phyloP scores from a whole-genome alignment of 2,797 vertebrate species.

The Anableps anableps region DNA sequence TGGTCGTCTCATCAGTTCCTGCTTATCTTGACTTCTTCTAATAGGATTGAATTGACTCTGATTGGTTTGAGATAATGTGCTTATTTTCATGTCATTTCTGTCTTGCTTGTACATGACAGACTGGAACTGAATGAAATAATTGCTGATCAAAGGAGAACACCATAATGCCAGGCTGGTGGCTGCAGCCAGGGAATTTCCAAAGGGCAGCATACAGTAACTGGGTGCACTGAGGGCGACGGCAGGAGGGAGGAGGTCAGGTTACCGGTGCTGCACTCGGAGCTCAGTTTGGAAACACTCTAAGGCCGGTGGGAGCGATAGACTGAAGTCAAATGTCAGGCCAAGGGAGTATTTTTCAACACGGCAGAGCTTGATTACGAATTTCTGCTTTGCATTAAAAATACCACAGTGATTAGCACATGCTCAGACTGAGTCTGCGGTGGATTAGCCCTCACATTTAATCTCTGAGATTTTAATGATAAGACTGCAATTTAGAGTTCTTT shows the following conservation, averaged over 20 bases:
- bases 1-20: constrained; percentile 23
- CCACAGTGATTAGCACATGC: constrained; percentile 14
- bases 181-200: constrained; percentile 66
- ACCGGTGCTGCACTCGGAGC: constrained; percentile 48
- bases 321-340: constrained; percentile 42
- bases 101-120: neutral
- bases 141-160: neutral
- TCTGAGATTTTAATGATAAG: neutral
- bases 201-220: constrained; percentile 49
- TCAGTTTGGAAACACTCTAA: constrained; percentile 56
- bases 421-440: neutral
- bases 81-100: neutral
- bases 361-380: constrained; percentile 26
- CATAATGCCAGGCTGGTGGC: constrained; percentile 17
- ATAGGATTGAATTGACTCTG: constrained; percentile 34
- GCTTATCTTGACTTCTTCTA: constrained; percentile 38
- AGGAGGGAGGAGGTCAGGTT: constrained; percentile 49
- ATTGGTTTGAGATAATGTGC: constrained; percentile 4
- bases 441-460: neutral
- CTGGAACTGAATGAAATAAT: neutral
- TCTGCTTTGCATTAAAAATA: constrained; percentile 15
- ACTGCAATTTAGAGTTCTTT: neutral
- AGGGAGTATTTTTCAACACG: constrained; percentile 14
- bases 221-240: constrained; percentile 21
- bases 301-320: constrained; percentile 1